Evolutionary conservation across 2,888 invertebrate genomes (phyloP).

Genomic region (Linnaemya tessellans): DNA sequence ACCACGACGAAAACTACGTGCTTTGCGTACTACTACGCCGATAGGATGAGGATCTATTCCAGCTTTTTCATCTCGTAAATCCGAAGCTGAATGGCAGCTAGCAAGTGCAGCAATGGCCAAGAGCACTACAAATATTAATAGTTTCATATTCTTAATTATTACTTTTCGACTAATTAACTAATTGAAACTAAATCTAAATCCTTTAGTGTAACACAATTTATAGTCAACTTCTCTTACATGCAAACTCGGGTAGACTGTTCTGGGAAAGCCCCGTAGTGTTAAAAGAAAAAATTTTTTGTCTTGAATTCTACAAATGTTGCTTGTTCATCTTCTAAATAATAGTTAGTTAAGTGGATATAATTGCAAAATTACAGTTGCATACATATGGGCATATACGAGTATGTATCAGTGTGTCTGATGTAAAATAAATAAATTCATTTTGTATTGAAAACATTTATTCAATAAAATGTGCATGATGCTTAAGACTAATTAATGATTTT

Average conservation of each 20-base stretch:
- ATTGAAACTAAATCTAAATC: constrained; percentile 27
- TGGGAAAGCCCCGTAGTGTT: background rate
- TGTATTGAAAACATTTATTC: background rate
- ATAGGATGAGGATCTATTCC: background rate
- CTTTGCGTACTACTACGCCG: background rate
- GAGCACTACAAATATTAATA: constrained; percentile 22
- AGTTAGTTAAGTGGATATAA: background rate
- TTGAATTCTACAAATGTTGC: background rate
- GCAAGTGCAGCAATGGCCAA: constrained; percentile 13
- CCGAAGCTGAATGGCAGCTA: constrained; percentile 20
- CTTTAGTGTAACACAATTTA: constrained; percentile 36
- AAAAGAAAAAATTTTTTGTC: background rate
- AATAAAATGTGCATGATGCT: background rate
- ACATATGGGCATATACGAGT: background rate
- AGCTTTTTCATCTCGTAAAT: background rate
- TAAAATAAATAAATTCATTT: background rate
- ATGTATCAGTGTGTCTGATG: background rate
- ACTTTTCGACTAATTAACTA: background rate
- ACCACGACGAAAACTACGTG: constrained; percentile 37
- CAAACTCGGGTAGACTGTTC: background rate
- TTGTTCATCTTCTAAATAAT: constrained; percentile 15
- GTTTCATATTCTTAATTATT: constrained; percentile 19
- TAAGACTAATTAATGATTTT: background rate
- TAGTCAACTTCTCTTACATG: constrained; percentile 8
- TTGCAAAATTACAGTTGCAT: background rate